Evolutionary conservation across 2,113 vertebrate species (phyloP).

Genomic region (Melospiza melodia): DNA sequence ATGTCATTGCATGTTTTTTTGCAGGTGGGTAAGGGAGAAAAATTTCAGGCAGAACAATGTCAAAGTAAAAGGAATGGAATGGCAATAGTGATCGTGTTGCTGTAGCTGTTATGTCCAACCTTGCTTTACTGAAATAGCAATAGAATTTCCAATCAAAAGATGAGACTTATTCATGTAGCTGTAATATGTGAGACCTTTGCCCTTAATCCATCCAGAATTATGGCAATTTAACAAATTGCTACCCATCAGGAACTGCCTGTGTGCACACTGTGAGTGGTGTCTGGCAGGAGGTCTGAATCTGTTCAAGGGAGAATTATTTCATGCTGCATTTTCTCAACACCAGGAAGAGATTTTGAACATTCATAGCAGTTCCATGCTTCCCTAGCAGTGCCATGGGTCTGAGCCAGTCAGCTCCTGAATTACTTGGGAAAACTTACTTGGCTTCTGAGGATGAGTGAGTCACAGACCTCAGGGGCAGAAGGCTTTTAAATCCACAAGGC

Average conservation of each 20-base stretch:
- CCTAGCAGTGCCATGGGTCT: not conserved
- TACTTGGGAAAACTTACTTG: not conserved
- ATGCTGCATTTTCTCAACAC: not conserved
- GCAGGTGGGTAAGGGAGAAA: not conserved
- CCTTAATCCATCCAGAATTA: not conserved
- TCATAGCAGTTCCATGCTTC: not conserved
- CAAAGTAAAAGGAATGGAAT: not conserved
- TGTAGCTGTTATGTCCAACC: not conserved
- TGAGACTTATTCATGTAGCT: conserved; percentile 6
- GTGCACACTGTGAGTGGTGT: not conserved
- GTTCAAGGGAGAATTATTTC: not conserved
- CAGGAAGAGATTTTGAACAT: not conserved
- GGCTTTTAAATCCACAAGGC: not conserved
- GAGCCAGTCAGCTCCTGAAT: not conserved
- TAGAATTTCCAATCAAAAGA: conserved; percentile 5
- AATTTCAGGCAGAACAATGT: not conserved
- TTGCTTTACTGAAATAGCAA: not conserved
- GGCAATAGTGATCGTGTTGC: not conserved
- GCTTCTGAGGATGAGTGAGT: not conserved
- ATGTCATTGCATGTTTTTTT: not conserved
- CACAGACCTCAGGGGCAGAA: not conserved
- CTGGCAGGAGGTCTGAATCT: not conserved
- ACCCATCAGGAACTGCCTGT: not conserved
- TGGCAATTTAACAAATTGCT: conserved; percentile 27
- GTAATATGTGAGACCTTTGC: not conserved